Evolutionary conservation across 2,113 vertebrate genomes (phyloP).

Genomic region (Prolemur simus): DNA sequence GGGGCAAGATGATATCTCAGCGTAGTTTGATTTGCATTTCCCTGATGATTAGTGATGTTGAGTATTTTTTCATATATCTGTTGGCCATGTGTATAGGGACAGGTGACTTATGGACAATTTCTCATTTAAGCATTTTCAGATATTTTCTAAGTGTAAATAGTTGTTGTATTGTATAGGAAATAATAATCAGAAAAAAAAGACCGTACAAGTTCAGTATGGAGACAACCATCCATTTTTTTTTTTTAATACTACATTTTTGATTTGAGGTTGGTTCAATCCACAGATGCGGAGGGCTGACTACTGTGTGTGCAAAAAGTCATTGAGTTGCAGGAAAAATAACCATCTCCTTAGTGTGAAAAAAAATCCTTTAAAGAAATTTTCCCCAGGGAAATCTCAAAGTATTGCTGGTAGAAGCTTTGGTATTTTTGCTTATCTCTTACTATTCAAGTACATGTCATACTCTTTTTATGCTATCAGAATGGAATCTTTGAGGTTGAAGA

Average conservation of each 20-base stretch:
- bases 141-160: neutral
- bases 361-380: neutral
- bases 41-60: no score
- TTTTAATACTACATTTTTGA: neutral
- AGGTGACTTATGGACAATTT: neutral
- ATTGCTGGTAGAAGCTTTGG: neutral
- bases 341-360: neutral
- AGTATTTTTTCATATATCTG: no score
- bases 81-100: neutral
- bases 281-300: neutral
- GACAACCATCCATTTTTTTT: neutral
- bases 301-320: neutral
- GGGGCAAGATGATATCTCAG: no score
- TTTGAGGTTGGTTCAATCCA: neutral
- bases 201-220: neutral
- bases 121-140: neutral
- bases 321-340: neutral
- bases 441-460: no score
- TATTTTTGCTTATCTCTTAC: neutral
- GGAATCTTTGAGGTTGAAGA: neutral
- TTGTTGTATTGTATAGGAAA: neutral
- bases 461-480: neutral
- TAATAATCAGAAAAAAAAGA: neutral
- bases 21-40: no score
- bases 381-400: neutral